Conservation (phyloP, 2,797 vertebrate species). For the Perodicticus potto region DNA sequence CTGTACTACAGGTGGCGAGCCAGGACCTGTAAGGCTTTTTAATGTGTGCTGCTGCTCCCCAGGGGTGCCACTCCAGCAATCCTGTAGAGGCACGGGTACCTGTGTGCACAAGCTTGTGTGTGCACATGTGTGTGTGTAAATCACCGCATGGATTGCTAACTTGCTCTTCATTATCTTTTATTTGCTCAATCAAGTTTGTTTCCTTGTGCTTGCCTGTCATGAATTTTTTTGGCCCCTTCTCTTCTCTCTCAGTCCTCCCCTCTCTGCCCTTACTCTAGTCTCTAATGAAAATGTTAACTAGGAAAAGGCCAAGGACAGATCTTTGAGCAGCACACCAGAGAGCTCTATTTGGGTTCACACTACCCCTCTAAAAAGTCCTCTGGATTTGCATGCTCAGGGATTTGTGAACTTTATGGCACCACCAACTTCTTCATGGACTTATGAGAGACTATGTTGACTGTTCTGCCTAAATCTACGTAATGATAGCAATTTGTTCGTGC, state of each 20-base stretch:
- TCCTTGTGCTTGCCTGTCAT: not conserved
- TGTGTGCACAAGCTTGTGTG: not conserved
- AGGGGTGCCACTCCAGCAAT: not conserved
- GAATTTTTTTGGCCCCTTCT: not conserved
- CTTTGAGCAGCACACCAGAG: not conserved
- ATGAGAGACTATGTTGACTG: not conserved
- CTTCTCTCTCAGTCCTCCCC: not conserved
- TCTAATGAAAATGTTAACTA: slow-evolving; percentile 50
- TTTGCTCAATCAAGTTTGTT: slow-evolving; percentile 2
- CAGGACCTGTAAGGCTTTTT: not conserved
- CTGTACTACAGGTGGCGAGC: too few species aligned
- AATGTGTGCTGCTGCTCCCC: not conserved
- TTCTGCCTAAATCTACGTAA: not conserved
- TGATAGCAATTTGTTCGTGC: not conserved
- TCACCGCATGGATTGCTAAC: not conserved
- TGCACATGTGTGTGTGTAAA: not conserved
- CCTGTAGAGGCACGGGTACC: not conserved
- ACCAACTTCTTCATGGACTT: not conserved
- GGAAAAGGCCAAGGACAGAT: not conserved
- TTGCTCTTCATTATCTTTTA: not conserved
- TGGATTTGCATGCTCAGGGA: slow-evolving; percentile 25
- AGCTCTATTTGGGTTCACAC: not conserved
- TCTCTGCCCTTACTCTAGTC: not conserved
- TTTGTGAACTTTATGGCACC: slow-evolving; percentile 3
- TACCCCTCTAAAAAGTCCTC: not conserved